Conservation (phyloP, 1,140 invertebrate genomes). For the Penaeus chinensis region DNA sequence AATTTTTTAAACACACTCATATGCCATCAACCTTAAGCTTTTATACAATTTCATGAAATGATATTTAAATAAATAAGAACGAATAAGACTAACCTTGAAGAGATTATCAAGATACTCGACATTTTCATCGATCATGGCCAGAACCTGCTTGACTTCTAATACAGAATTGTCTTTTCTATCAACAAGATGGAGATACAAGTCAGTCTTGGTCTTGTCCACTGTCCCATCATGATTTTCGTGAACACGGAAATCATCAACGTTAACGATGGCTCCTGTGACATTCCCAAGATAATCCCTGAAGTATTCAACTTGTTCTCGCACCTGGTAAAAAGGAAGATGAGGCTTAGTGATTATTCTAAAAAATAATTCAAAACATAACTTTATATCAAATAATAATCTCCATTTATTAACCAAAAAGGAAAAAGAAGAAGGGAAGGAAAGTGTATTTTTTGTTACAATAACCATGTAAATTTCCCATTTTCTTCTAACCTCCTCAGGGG, state of each 20-base stretch:
- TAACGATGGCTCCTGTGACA: constrained; percentile 91
- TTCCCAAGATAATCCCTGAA: constrained; percentile 78
- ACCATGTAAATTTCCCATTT: constrained; percentile 4
- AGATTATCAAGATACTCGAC: constrained; percentile 88
- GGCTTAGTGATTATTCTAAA: not conserved
- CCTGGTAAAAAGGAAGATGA: constrained; percentile 56
- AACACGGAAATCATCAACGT: constrained; percentile 91
- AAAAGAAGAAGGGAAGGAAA: not conserved
- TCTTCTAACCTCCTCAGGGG: constrained; percentile 84
- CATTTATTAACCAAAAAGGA: not conserved
- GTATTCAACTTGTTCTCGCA: constrained; percentile 58
- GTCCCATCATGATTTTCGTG: constrained; percentile 92
- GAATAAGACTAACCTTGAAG: constrained; percentile 78
- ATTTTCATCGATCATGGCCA: constrained; percentile 88
- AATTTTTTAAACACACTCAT: too few relatives aligned
- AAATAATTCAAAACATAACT: not conserved
- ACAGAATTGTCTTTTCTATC: constrained; percentile 90
- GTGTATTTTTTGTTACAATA: constrained; percentile 11
- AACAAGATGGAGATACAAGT: constrained; percentile 93
- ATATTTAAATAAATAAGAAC: not conserved
- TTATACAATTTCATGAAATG: not conserved
- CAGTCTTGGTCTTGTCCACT: constrained; percentile 93
- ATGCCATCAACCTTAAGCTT: too few relatives aligned
- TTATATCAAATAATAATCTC: not conserved
- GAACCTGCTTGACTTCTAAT: constrained; percentile 85